Evolutionary conservation across 1,140 invertebrate species (phyloP).

Genomic region (Ylistrum balloti): DNA sequence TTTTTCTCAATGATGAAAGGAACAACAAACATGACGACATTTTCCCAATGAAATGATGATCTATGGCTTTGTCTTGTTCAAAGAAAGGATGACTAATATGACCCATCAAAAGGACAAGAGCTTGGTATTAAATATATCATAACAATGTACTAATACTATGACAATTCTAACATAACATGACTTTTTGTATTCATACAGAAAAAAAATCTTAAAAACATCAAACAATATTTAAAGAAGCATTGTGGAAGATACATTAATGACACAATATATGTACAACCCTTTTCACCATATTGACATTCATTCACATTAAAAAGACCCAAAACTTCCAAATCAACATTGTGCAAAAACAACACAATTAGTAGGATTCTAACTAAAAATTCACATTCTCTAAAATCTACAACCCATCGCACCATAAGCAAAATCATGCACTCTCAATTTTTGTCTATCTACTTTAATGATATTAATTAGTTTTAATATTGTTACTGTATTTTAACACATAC

Average conservation of each 20-base stretch:
- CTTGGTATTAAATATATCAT: no score
- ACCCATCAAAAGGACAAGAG: no score
- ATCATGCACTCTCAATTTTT: not conserved
- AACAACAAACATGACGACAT: no score
- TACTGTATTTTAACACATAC: not conserved
- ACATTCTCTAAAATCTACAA: not conserved
- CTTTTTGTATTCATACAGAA: not conserved
- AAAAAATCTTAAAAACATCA: not conserved
- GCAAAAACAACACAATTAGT: not conserved
- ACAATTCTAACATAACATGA: not conserved
- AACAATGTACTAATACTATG: no score
- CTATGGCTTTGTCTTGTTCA: no score
- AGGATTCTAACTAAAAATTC: conserved; percentile 14
- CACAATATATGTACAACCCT: not conserved
- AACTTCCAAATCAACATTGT: not conserved
- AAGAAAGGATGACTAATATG: no score
- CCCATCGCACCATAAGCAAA: not conserved
- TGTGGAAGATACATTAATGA: not conserved
- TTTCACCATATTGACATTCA: not conserved
- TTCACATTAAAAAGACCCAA: not conserved
- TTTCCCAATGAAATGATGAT: no score
- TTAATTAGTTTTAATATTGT: not conserved
- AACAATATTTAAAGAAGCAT: not conserved
- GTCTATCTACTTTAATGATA: conserved; percentile 18
- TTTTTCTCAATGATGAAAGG: no score